Conservation (phyloP, 2,113 vertebrate genomes). For the Pogonocichla stellata region DNA sequence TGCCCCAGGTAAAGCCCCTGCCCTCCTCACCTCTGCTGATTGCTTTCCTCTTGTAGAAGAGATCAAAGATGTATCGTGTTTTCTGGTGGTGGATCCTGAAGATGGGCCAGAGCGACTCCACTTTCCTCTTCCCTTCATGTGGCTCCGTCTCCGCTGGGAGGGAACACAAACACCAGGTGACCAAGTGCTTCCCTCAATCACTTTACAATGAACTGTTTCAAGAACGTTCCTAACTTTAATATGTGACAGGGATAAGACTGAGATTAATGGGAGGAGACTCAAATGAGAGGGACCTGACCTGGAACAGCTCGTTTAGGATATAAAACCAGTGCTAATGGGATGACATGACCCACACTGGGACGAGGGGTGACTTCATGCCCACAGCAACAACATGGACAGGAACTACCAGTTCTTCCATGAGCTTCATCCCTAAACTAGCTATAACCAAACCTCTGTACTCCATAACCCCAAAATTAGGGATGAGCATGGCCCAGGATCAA, state of each 20-base stretch:
- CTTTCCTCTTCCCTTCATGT: constrained; percentile 92
- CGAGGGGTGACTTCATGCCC: not conserved
- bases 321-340: not conserved
- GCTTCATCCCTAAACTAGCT: not conserved
- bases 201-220: not conserved
- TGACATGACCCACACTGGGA: not conserved
- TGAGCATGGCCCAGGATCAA: not conserved
- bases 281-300: not conserved
- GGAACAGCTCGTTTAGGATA: not conserved
- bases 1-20: not conserved
- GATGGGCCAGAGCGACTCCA: constrained; percentile 95
- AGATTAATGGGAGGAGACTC: not conserved
- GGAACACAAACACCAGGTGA: not conserved
- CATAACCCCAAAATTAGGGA: not conserved
- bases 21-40: constrained; percentile 90
- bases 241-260: accelerated
- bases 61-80: constrained; percentile 92
- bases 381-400: not conserved
- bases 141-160: constrained; percentile 87
- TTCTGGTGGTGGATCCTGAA: constrained; percentile 96
- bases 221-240: accelerated
- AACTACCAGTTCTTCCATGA: not conserved
- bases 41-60: constrained; percentile 95
- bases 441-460: not conserved
- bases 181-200: not conserved